Conservation (phyloP, 1,140 invertebrate genomes). For the Drosophila kikkawai region DNA sequence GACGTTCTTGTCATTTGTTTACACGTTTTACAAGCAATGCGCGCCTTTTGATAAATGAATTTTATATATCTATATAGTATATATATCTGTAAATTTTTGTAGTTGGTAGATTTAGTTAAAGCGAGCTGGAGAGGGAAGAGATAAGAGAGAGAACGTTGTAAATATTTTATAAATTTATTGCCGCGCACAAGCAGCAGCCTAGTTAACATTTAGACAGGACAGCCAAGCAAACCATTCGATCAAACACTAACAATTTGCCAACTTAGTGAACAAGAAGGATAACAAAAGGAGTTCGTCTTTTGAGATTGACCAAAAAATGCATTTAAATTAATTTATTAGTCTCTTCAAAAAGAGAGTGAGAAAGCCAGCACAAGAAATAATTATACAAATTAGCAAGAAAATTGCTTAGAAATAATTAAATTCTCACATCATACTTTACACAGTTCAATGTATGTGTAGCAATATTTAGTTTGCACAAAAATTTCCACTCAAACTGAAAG, state of each 20-base stretch:
- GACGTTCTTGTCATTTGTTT: conserved; percentile 55
- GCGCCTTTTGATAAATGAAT: conserved; percentile 61
- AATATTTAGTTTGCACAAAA: conserved; percentile 62
- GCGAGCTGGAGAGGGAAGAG: conserved; percentile 13
- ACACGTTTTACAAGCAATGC: conserved; percentile 62
- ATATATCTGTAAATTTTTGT: conserved; percentile 74
- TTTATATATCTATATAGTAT: conserved; percentile 44
- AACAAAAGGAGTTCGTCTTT: conserved; percentile 30
- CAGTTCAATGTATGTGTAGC: conserved; percentile 20
- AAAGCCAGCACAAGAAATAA: conserved; percentile 32
- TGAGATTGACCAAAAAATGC: conserved; percentile 68
- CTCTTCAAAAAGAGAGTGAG: conserved; percentile 3
- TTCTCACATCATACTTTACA: conserved; percentile 28
- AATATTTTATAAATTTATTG: conserved; percentile 74
- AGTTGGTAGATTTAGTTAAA: conserved; percentile 76
- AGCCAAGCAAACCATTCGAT: conserved; percentile 28
- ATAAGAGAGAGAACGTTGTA: conserved; percentile 53
- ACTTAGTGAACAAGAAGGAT: conserved; percentile 56
- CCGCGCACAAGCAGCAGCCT: conserved; percentile 56
- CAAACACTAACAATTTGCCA: conserved; percentile 60
- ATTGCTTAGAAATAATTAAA: conserved; percentile 51
- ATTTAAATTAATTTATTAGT: conserved; percentile 74
- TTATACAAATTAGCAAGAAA: conserved; percentile 46
- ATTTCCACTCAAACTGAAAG: conserved; percentile 23
- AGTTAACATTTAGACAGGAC: conserved; percentile 72